Evolutionary conservation across 2,113 vertebrate genomes (phyloP).

Genomic region (Aplodontia rufa): DNA sequence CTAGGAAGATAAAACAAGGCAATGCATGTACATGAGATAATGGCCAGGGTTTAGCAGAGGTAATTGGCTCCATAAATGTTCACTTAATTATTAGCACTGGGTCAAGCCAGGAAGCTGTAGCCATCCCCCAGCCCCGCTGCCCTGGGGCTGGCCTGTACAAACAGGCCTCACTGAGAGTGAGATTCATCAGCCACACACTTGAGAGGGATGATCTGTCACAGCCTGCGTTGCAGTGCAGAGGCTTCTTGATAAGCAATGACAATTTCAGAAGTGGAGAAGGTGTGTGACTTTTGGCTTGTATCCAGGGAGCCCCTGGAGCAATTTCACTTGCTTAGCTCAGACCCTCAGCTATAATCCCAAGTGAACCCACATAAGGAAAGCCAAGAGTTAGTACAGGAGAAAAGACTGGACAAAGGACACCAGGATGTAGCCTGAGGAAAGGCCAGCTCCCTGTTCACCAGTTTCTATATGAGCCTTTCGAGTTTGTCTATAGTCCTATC

Average conservation of each 20-base stretch:
- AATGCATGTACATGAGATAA: neutral
- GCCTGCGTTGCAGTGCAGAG: neutral
- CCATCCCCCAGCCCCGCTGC: neutral
- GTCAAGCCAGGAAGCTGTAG: conserved; percentile 18
- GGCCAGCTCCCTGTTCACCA: neutral
- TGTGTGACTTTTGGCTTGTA: neutral
- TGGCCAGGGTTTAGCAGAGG: neutral
- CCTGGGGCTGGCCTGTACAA: neutral
- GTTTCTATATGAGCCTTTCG: neutral
- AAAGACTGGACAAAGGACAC: neutral
- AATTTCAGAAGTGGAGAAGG: neutral
- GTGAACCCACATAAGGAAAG: neutral
- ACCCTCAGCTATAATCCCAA: neutral
- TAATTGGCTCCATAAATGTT: conserved; percentile 9
- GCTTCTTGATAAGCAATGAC: neutral
- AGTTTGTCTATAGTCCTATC: neutral
- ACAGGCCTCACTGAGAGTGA: neutral
- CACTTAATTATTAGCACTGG: neutral
- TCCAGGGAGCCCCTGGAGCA: neutral
- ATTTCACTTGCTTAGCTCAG: neutral
- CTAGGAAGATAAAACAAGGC: conserved; percentile 33
- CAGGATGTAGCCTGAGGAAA: neutral
- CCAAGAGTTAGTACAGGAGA: neutral
- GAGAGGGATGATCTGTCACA: neutral
- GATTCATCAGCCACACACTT: neutral